A percentile compares a stretch with the other conserved stretches of the same genome.
These are phyloP conservation scores for Haplochromis burtoni DNA, from an alignment of 2,113 vertebrate species.

Conservation along the genomic window DNA sequence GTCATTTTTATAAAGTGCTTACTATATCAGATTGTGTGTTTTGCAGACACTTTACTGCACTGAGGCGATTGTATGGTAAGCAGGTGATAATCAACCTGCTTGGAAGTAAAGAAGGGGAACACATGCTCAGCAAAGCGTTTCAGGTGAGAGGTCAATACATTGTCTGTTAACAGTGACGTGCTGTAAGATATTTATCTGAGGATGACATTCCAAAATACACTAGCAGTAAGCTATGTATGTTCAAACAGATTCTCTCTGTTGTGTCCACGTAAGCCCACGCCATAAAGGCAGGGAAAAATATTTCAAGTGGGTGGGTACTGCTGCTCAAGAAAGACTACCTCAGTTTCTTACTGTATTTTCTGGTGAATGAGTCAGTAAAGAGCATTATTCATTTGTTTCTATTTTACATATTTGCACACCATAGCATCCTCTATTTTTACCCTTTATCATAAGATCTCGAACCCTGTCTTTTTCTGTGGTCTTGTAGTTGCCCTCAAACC, in stretches of 20 bases:
- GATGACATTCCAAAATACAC: background rate
- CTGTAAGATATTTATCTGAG: background rate
- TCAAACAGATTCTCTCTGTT: background rate
- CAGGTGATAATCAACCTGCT: slow-evolving; percentile 96
- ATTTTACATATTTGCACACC: background rate
- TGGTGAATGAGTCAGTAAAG: background rate
- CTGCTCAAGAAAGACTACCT: background rate
- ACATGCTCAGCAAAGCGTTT: slow-evolving; percentile 99
- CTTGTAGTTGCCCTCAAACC: background rate
- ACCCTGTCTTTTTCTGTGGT: background rate
- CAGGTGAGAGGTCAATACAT: slow-evolving; percentile 70
- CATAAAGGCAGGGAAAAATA: background rate
- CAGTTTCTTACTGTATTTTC: background rate
- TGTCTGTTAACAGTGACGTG: background rate
- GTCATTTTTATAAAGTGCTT: background rate
- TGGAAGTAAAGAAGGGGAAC: slow-evolving; percentile 94
- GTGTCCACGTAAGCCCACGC: background rate
- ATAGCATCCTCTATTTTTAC: background rate
- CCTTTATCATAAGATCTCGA: background rate
- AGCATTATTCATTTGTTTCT: background rate
- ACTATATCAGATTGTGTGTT: background rate
- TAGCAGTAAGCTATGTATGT: background rate
- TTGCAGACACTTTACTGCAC: slow-evolving; percentile 88
- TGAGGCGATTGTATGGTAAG: slow-evolving; percentile 88
- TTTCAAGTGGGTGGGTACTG: background rate